phyloP scores from a whole-genome alignment of 2,888 invertebrate genomes.

The Tachystola acroxantha region DNA sequence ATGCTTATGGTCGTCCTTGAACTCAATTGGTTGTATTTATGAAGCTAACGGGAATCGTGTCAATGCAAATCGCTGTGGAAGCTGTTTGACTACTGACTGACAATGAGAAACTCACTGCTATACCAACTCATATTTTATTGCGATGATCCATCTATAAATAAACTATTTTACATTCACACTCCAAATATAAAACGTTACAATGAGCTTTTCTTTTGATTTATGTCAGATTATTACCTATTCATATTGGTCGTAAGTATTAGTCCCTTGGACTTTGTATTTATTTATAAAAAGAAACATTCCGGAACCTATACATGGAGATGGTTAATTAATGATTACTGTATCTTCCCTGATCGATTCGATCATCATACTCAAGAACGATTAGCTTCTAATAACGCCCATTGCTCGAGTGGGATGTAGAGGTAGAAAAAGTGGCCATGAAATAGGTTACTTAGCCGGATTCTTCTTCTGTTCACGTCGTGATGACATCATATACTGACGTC shows the following conservation, averaged over 20 bases:
- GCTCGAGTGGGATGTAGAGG: slow-evolving; percentile 41
- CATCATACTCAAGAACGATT: slow-evolving; percentile 32
- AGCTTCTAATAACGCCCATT: slow-evolving; percentile 32
- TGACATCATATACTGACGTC: slow-evolving; percentile 65
- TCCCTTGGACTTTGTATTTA: slow-evolving; percentile 22
- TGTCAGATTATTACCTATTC: not conserved
- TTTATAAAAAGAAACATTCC: slow-evolving; percentile 25
- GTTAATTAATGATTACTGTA: slow-evolving; percentile 34
- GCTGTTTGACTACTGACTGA: slow-evolving; percentile 43
- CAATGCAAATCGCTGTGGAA: slow-evolving; percentile 64
- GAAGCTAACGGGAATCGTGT: slow-evolving; percentile 71
- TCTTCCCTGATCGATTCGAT: slow-evolving; percentile 39
- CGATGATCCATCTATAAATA: slow-evolving; percentile 3
- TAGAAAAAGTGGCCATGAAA: slow-evolving; percentile 70
- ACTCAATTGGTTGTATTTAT: slow-evolving; percentile 71
- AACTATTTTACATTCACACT: not conserved
- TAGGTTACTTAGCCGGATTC: slow-evolving; percentile 68
- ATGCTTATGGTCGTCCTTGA: slow-evolving; percentile 71
- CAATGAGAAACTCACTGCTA: slow-evolving; percentile 26
- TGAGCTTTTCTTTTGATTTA: not conserved
- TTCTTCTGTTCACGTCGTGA: slow-evolving; percentile 42
- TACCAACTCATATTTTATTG: slow-evolving; percentile 11
- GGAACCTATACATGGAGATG: slow-evolving; percentile 34
- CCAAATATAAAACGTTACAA: not conserved
- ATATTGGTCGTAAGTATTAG: not conserved